Conservation (phyloP, 2,888 invertebrate genomes). For the Acronicta alni region DNA sequence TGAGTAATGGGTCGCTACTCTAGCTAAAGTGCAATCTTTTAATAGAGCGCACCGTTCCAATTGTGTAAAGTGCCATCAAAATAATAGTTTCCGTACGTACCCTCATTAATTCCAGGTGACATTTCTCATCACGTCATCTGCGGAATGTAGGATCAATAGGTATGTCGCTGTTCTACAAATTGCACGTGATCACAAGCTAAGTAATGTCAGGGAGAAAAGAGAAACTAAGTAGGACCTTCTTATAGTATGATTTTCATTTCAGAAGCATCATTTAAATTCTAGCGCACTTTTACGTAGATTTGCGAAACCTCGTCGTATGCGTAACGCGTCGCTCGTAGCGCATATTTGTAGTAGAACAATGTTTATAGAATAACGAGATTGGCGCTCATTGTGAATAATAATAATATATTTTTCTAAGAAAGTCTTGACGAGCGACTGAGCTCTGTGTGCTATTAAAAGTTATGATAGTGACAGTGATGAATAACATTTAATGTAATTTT, state of each 20-base stretch:
- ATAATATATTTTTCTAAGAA: neutral
- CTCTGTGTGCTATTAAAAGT: neutral
- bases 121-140: neutral
- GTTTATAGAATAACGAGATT: conserved; percentile 4
- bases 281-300: conserved; percentile 2
- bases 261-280: neutral
- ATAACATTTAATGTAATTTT: conserved; percentile 2
- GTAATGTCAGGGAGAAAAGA: too few relatives aligned
- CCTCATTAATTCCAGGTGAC: neutral
- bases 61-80: neutral
- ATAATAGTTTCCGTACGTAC: neutral
- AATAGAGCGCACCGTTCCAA: neutral
- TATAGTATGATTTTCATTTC: too few relatives aligned
- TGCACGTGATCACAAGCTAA: too few relatives aligned
- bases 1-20: neutral
- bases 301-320: conserved; percentile 9
- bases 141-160: neutral
- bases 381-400: neutral
- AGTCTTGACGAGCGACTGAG: neutral
- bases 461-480: neutral
- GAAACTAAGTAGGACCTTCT: too few relatives aligned
- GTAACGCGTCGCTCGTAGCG: conserved; percentile 13
- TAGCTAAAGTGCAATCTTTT: neutral
- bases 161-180: neutral
- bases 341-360: conserved; percentile 5